These are phyloP conservation scores for Cantharis rustica DNA, from an alignment of 2,888 invertebrate species.

Conservation along the genomic window DNA sequence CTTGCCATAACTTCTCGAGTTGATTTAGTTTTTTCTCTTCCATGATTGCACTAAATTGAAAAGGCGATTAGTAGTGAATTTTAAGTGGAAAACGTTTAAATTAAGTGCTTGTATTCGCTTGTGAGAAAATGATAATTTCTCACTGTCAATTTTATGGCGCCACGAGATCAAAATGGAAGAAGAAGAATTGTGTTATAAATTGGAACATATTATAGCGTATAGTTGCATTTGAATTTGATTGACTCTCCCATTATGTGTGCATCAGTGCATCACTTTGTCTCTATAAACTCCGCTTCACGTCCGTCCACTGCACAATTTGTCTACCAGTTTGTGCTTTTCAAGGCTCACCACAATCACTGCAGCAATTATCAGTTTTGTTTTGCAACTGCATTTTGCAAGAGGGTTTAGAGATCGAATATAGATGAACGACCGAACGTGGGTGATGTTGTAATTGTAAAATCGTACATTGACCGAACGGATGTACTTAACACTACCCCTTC, in stretches of 20 bases:
- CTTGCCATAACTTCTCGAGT: neutral
- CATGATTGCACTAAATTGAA: neutral
- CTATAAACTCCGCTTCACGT: neutral
- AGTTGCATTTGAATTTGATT: neutral
- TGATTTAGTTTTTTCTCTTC: neutral
- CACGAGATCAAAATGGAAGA: neutral
- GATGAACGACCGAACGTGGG: conserved; percentile 22
- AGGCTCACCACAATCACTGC: neutral
- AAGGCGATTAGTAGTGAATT: neutral
- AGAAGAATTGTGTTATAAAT: neutral
- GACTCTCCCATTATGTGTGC: neutral
- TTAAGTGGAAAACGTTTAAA: neutral
- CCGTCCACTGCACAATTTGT: neutral
- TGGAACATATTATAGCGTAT: neutral
- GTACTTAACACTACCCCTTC: conserved; percentile 3
- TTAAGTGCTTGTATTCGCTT: neutral
- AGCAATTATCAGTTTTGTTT: neutral
- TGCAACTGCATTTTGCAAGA: neutral
- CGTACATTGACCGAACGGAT: conserved; percentile 28
- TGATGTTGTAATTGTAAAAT: conserved; percentile 2
- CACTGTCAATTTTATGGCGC: neutral
- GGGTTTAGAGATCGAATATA: conserved; percentile 6
- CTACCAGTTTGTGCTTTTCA: neutral
- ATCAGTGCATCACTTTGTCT: neutral
- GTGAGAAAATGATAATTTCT: neutral